Conservation (phyloP, 2,113 vertebrate species). For the Eleginops maclovinus region DNA sequence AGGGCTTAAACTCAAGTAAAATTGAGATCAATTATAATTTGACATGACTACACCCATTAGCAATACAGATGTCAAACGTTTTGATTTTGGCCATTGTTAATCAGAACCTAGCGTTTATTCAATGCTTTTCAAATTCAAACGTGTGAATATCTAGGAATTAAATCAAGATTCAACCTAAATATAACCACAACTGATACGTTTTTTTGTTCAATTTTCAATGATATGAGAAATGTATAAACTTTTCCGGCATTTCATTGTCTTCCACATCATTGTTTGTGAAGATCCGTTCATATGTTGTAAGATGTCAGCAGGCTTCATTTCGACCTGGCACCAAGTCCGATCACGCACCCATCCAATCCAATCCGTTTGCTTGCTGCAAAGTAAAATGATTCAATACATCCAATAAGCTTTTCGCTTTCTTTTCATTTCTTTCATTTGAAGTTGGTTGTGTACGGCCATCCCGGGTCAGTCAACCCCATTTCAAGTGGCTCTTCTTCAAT, state of each 20-base stretch:
- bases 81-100: too few species aligned
- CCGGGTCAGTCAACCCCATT: conserved; percentile 81
- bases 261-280: conserved; percentile 21
- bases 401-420: conserved; percentile 82
- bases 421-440: conserved; percentile 81
- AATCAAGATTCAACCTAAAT: neutral
- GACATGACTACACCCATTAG: neutral
- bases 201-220: neutral
- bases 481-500: conserved; percentile 77
- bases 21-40: too few species aligned
- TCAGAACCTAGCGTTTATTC: too few species aligned
- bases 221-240: neutral
- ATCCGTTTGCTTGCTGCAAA: conserved; percentile 71
- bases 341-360: conserved; percentile 65
- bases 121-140: neutral
- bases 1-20: neutral
- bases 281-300: conserved; percentile 40
- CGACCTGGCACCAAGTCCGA: conserved; percentile 60
- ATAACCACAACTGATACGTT: neutral
- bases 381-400: conserved; percentile 83
- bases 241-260: conserved; percentile 2
- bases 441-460: conserved; percentile 70
- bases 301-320: conserved; percentile 51
- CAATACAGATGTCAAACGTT: neutral
- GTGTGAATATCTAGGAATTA: neutral